Base-by-base conservation (phyloP, 2,113 vertebrate genomes). In the Nerophis lumbriciformis region DNA sequence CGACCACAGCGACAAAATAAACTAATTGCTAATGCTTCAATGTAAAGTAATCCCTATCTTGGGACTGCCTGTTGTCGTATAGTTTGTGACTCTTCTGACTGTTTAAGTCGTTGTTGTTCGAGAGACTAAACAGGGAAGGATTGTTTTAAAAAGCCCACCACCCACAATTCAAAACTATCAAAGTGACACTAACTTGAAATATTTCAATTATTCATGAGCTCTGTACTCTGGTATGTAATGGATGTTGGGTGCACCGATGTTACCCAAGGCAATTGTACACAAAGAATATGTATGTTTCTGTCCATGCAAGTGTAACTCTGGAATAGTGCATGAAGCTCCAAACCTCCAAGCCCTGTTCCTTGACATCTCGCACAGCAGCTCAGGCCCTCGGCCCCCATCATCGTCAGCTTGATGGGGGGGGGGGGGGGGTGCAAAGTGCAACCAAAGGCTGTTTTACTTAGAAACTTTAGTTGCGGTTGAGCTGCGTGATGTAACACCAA, bases 201-300 rank as follows among this genome's bases (percentile, higher is more conserved):
- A 71, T 78, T 79, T 80, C 68, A 66, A 84, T 77, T 82, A 76
- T 84, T 84, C 48, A 84, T 3, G 6, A 21, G 21, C 39, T 19
- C 8, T 65, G 65, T 61, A 73, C 63, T 39, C 5, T 63, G 57
- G 57, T 62, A 45, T 38, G 59, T 51, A 57, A 42, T 62, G 48
- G 61, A 9, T 73, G 63, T 53, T 54, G 55, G 47, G 39, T 54
- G 56, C 56, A 71, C 48, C 35, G 11, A 53, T 61, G 44, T 65
- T 63, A 58, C 60, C 59, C 59, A 48, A 28, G 68, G 56, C 58
- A 55, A 15, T 76, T 64, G 55, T 58, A 48, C 14, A 50, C 13
- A 9, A 37, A 28, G 48, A 36, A 10, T 3, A 6, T 42, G 48
- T 3, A 59, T 51, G 45, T 50, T 12, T 47, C 10, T 48, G 63